Conservation (phyloP, 1,140 invertebrate genomes). For the Babylonia areolata region DNA sequence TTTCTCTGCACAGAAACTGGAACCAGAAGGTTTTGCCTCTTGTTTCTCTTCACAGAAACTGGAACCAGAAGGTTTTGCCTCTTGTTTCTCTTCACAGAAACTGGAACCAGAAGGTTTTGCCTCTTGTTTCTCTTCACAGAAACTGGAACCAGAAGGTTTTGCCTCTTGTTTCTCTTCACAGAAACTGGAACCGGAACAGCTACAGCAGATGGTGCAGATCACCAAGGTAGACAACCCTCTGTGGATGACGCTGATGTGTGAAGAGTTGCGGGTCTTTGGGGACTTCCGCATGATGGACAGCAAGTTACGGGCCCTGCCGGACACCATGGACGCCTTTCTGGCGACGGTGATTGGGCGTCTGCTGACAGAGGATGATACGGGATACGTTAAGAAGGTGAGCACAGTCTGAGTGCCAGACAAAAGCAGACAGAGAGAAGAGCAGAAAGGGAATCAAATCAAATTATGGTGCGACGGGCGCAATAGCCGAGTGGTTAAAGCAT, state of each 20-base stretch:
- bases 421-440: too few species aligned
- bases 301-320: slow-evolving; percentile 65
- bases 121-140: not conserved
- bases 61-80: too few species aligned
- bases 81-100: too few species aligned
- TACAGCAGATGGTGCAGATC: slow-evolving; percentile 59
- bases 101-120: too few species aligned
- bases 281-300: slow-evolving; percentile 67
- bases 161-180: slow-evolving; percentile 36
- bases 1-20: too few species aligned
- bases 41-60: too few species aligned
- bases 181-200: slow-evolving; percentile 68
- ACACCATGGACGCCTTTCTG: slow-evolving; percentile 61
- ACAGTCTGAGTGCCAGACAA: too few species aligned
- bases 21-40: too few species aligned
- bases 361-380: slow-evolving; percentile 66
- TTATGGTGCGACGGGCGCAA: too few species aligned
- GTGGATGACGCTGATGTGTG: slow-evolving; percentile 70
- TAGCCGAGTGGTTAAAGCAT: too few species aligned
- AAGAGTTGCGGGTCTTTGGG: slow-evolving; percentile 74
- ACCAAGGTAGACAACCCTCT: slow-evolving; percentile 65
- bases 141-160: not conserved
- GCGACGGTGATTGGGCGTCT: slow-evolving; percentile 62
- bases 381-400: slow-evolving; percentile 65
- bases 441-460: too few species aligned